Percentiles rank a stretch among this genome's conserved stretches.
phyloP scores from a whole-genome alignment of 30 jellyfish, hydroid and myxozoan genomes.

The Rhopilema esculentum region DNA sequence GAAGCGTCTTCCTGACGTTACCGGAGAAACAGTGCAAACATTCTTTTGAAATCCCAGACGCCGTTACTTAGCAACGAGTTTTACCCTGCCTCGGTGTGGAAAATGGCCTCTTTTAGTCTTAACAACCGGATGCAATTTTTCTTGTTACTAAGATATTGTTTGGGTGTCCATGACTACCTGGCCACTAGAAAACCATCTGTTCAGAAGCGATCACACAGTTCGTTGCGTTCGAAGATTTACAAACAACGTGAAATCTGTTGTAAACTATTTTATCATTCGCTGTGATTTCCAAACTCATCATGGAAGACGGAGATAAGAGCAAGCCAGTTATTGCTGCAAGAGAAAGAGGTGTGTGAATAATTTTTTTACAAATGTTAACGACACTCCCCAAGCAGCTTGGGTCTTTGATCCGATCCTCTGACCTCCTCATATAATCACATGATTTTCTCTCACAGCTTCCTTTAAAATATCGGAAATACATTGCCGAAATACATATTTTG shows the following conservation, averaged over 20 bases:
- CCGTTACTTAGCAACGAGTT: not conserved
- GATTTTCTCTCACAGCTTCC: too few relatives aligned
- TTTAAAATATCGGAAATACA: too few relatives aligned
- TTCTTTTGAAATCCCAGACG: not conserved
- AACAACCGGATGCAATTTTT: not conserved
- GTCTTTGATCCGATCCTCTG: too few relatives aligned
- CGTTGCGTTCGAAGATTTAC: conserved; percentile 31
- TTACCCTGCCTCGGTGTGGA: not conserved
- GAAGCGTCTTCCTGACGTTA: not conserved
- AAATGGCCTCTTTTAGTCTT: conserved; percentile 6
- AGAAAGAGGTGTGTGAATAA: conserved; percentile 78
- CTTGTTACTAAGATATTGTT: conserved; percentile 21
- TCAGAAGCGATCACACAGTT: conserved; percentile 1
- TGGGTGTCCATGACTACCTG: conserved; percentile 37
- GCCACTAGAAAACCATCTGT: conserved; percentile 10
- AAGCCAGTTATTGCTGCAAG: conserved; percentile 92
- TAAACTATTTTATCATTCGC: not conserved
- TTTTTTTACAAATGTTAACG: not conserved
- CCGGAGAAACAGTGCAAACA: not conserved
- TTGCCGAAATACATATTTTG: not conserved
- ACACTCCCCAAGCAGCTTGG: too few relatives aligned
- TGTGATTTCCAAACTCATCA: conserved; percentile 11
- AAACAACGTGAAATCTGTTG: conserved; percentile 2
- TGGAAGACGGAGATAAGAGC: conserved; percentile 68
- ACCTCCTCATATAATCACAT: too few relatives aligned